These are phyloP conservation scores for Loxodonta africana DNA, from an alignment of 2,113 vertebrate genomes.

Conservation along the genomic window DNA sequence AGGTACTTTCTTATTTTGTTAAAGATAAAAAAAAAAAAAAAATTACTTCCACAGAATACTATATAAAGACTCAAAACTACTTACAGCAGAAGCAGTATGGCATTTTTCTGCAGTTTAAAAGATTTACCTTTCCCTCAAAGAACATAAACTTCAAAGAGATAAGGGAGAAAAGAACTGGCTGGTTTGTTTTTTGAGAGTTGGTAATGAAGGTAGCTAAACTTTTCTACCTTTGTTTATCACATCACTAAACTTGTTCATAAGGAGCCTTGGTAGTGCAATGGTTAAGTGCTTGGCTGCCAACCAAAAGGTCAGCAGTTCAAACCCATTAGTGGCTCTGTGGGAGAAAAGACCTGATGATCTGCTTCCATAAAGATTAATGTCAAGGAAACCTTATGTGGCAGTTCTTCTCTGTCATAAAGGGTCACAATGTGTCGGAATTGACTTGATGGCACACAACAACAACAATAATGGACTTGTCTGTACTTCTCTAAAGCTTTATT, in stretches of 20 bases:
- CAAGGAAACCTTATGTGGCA: too few relatives aligned
- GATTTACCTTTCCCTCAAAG: background rate
- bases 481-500: slow-evolving; percentile 9
- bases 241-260: background rate
- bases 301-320: too few relatives aligned
- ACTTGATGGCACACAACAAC: too few relatives aligned
- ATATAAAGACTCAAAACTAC: background rate
- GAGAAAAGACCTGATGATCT: too few relatives aligned
- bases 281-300: too few relatives aligned
- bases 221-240: background rate
- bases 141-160: background rate
- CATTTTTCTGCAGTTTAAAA: background rate
- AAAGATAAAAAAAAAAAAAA: background rate
- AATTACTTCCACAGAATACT: background rate
- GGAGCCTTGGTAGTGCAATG: too few relatives aligned
- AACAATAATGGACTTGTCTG: background rate
- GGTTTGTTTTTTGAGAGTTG: background rate
- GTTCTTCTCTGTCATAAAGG: too few relatives aligned
- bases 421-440: too few relatives aligned
- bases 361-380: too few relatives aligned
- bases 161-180: background rate
- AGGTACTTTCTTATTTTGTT: background rate
- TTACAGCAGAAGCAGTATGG: background rate
- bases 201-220: background rate
- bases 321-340: too few relatives aligned